phyloP scores from a whole-genome alignment of 2,113 vertebrate genomes.

The Cariama cristata region DNA sequence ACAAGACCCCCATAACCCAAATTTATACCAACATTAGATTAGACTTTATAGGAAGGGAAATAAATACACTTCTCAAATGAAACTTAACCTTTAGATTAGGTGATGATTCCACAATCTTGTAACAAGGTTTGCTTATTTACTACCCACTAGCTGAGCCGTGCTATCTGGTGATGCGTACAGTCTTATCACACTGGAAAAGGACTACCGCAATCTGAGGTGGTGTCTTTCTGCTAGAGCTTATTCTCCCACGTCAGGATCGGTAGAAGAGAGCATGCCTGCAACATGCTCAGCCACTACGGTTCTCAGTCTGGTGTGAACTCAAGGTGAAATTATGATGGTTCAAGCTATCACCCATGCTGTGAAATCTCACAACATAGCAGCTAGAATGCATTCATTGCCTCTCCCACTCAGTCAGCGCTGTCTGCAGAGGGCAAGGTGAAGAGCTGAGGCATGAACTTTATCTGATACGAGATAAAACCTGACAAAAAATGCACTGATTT shows the following conservation, averaged over 20 bases:
- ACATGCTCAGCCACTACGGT: background rate
- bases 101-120: background rate
- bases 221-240: background rate
- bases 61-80: background rate
- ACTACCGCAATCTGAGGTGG: background rate
- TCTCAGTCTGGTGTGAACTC: background rate
- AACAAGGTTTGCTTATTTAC: background rate
- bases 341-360: background rate
- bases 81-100: background rate
- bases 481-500: background rate
- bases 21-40: background rate
- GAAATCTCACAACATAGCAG: background rate
- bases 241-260: background rate
- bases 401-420: background rate
- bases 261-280: background rate
- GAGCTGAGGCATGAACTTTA: background rate
- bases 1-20: background rate
- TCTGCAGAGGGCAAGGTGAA: background rate
- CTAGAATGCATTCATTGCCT: background rate
- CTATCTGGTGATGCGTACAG: rapidly evolving
- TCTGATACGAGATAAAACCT: rapidly evolving
- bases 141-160: background rate
- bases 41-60: background rate
- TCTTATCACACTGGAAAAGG: background rate
- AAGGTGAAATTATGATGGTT: background rate